Evolutionary conservation across 2,113 vertebrate species (phyloP).

Genomic region (Rafetus swinhoei): DNA sequence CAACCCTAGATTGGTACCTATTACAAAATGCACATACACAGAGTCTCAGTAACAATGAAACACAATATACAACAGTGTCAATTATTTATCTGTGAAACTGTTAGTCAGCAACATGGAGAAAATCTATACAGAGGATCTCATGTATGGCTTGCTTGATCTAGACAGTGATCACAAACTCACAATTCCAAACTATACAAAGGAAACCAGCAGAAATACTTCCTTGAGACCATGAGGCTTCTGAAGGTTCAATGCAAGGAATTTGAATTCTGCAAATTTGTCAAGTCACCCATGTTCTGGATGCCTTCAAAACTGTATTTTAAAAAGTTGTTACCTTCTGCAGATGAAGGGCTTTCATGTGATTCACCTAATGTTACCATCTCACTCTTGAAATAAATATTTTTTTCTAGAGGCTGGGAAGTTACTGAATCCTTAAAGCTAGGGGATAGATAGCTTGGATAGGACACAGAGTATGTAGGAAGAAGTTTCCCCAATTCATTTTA

Average conservation of each 20-base stretch:
- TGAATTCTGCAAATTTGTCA: neutral
- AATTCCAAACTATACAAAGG: fast-evolving
- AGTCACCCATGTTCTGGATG: neutral
- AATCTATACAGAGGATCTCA: neutral
- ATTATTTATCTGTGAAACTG: neutral
- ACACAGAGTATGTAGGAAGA: neutral
- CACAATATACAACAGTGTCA: neutral
- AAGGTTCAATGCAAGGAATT: fast-evolving
- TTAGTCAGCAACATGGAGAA: neutral
- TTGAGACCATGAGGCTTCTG: neutral
- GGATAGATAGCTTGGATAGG: neutral
- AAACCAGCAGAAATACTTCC: neutral
- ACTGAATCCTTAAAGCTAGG: neutral
- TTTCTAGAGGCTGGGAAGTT: neutral
- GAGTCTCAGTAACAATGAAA: neutral
- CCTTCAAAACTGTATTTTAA: neutral
- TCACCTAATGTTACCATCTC: neutral
- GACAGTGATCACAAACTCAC: neutral
- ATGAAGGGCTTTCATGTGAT: neutral
- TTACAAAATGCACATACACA: neutral
- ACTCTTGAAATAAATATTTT: neutral
- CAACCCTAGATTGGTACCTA: neutral
- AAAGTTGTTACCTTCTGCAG: neutral
- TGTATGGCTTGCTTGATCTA: neutral
- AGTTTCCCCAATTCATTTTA: neutral